phyloP scores from a whole-genome alignment of 2,888 invertebrate genomes.

The Leptopilina syphax region DNA sequence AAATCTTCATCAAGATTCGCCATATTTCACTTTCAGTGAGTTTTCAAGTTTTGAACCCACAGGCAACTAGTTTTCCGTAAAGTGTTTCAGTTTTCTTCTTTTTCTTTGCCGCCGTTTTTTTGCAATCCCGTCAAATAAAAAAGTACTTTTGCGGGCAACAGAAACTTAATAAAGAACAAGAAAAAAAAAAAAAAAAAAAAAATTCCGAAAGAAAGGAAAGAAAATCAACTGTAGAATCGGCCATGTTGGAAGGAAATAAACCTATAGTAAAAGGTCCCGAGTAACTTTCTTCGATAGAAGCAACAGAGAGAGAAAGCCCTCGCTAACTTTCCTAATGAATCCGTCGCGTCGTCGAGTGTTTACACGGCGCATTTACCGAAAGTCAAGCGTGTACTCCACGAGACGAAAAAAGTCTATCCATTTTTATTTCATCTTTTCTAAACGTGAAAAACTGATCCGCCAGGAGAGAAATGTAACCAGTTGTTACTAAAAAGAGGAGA shows the following conservation, averaged over 20 bases:
- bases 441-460: conserved; percentile 15
- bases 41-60: conserved; percentile 2
- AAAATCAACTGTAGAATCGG: background rate
- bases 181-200: conserved; percentile 16
- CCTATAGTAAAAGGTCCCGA: conserved; percentile 3
- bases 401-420: conserved; percentile 6
- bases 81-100: conserved; percentile 14
- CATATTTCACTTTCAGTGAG: background rate
- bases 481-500: background rate
- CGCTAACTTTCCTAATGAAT: conserved; percentile 34
- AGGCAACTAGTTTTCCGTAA: conserved; percentile 9
- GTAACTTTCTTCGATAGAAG: background rate
- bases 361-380: conserved; percentile 20
- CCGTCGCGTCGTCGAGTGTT: conserved; percentile 37
- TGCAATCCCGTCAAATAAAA: conserved; percentile 32
- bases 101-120: conserved; percentile 28
- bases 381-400: conserved; percentile 12
- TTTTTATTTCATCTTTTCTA: background rate
- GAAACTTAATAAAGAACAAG: conserved; percentile 2
- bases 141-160: conserved; percentile 18
- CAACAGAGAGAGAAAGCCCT: conserved; percentile 5
- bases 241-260: conserved; percentile 14
- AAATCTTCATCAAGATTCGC: conserved; percentile 9
- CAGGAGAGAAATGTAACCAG: conserved; percentile 31
- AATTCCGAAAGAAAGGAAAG: too few species aligned